Evolutionary conservation across 2,888 invertebrate genomes (phyloP), one percentile per base, ranked within the genome.

Genomic region (Epinotia demarniana): DNA sequence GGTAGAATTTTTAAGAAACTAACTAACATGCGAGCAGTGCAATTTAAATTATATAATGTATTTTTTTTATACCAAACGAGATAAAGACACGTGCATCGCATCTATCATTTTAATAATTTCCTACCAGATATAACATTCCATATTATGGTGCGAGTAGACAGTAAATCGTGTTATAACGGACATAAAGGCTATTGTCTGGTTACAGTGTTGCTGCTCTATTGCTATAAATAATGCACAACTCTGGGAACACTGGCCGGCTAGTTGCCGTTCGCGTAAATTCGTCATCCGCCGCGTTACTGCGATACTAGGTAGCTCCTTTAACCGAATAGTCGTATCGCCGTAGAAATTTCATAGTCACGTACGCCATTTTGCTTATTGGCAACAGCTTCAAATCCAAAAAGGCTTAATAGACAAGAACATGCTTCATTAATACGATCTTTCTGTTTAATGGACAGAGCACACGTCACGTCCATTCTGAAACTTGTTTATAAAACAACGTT

Each of bases 221-320:
- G 80, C 76, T 80, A 82, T 87, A 84, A 87, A 86, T 86, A 86
- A 85, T 86, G 83, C 84, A 85, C 46, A 49, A 55, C n/a, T 58
- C 74, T 33, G 58, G 63, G 75, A 78, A 81, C 80, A 79, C 78
- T 80, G 74, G 78, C 79, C 77, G 71, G 79, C 79, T 79, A 78
- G 70, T 73, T 77, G 77, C 69, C 69, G 75, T 78, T 79, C 68
- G 66, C 73, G 72, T 78, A 80, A 81, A 82, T 82, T 79, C 80
- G 78, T 80, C 81, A 81, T 81, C 76, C 78, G 43, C 75, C n/a
- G 13, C 61, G 1, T 58, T 55, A 19, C 27, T 13, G 55, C 18
- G 27, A 19, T 12, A 55, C 11, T 19, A n/a, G n/a, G 23, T 27
- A 27, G 0, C n/a, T 6, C 12, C 2, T 19, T 13, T 13, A 63